Base-by-base conservation (phyloP, 1,140 invertebrate species). In the Epicauta chinensis region DNA sequence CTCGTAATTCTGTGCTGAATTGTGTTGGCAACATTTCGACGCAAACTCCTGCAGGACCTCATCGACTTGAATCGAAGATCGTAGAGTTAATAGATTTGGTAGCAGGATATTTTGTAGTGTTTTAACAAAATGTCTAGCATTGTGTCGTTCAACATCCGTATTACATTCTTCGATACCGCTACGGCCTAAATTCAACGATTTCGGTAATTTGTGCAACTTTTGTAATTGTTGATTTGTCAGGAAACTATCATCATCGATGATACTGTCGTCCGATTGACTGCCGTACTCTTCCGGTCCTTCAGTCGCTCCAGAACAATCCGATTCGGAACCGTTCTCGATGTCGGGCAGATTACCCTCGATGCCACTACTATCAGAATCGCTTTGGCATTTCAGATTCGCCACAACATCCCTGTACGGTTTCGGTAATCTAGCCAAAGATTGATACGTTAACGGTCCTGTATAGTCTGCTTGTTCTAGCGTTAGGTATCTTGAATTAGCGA, bases 11-110 rank as follows among this genome's bases (percentile, higher is more conserved):
- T 79, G 70, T 38, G 74, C 75, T 43, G 73, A 74, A 65, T 81
- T 81, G 81, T 92, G 87, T 75, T 93, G 82, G 72, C 92, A 95
- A 64, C 93, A 93, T 52, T 87, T 84, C 1, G 92, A 94, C 0
- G 92, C 84, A 67, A 96, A 94, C 63, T 89, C 85, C 70, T 94
- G 91, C 58, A 96, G 73, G 1, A 87, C 86, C 68, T 93, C 87
- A 64, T 97, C 92, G 3, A 93, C 86, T 68, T 90, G 86, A 54
- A 88, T 83, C 34, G 86, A 86, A 60, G 83, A 88, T 36, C 84
- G 74, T 1, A 90, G 73, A 31, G 79, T 72, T 9, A 87, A 64
- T 2, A 92, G 71, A 52, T 81, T 79, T 0, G 89, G 87, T n/a
- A 92, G 66, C 9, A 89, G 70, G 37, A 82, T 77, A 29, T 79